Base-by-base conservation (phyloP, 2,797 vertebrate species). In the Sebastiscus albofasciatus region DNA sequence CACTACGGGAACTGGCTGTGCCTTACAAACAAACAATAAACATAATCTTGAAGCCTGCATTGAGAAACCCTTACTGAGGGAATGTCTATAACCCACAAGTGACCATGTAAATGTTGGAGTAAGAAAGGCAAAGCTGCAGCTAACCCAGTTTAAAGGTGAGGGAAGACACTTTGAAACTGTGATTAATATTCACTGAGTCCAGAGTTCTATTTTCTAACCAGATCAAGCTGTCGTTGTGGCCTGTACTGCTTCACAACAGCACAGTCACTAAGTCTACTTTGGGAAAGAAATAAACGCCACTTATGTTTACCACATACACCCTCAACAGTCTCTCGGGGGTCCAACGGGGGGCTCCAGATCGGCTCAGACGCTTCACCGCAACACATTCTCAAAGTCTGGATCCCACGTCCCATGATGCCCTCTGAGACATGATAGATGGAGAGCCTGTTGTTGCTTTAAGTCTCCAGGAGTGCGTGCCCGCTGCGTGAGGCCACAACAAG, bases 1-100 rank as follows among this genome's bases (percentile, higher is more conserved):
- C 86, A 89, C 84, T 90, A 88, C 73, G 9, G 85, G 82, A 89
- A 85, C 82, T 72, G 52, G 39, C 81, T 79, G 62, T 0, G 14
- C 39, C 39, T 42, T 16, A 1, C 6, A 5, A n/a, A 20, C 16
- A 31, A 0, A 8, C 4, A 4, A 39, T 5, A 6, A 2, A 67
- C 2, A 56, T 24, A 4, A 31, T 24, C 27, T 13, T 4, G 14
- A 24, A 18, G 64, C 26, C 2, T 9, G 46, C 2, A 0, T 4
- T 58, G 46, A 26, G n/a, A 46, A 65, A 22, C 10, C 14, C 10
- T 29, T 0, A 1, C 10, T 39, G 36, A 39, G 0, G 36, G 36
- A 39, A 34, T 2, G 31, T 55, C n/a, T 10, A 6, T 4, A 68
- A 55, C 67, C 20, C 36, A 54, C 39, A 29, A 20, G 10, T 2